Evolutionary conservation across 1,140 invertebrate genomes (phyloP).

Genomic region (Drosophila subpulchrella): DNA sequence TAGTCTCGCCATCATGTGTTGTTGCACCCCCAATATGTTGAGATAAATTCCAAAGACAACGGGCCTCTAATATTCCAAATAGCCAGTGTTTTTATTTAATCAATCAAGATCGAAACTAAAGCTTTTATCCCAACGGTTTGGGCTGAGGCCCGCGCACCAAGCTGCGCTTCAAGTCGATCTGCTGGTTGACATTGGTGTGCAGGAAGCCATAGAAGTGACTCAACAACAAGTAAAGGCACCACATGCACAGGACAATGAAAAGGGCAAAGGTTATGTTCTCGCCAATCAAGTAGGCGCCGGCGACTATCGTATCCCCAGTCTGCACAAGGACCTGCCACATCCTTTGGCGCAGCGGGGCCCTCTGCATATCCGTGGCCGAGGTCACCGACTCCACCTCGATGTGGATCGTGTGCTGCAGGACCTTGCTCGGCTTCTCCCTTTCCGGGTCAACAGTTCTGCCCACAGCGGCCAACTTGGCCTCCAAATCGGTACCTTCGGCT

Average conservation of each 20-base stretch:
- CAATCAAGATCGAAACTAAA: slow-evolving; percentile 6
- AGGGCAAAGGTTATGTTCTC: slow-evolving; percentile 66
- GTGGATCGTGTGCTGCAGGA: slow-evolving; percentile 52
- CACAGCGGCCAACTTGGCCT: not conserved
- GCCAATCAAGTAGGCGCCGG: slow-evolving; percentile 56
- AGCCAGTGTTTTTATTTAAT: not conserved
- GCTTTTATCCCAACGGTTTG: slow-evolving; percentile 8
- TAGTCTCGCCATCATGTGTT: slow-evolving; percentile 76
- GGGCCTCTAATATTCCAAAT: slow-evolving; percentile 1
- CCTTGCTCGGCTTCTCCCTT: slow-evolving; percentile 16
- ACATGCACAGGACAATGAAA: slow-evolving; percentile 60
- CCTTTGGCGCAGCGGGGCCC: slow-evolving; percentile 48
- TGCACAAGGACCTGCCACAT: slow-evolving; percentile 46
- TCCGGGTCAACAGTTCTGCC: not conserved
- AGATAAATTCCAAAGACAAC: slow-evolving; percentile 39
- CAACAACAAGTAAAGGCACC: slow-evolving; percentile 64
- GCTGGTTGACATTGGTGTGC: slow-evolving; percentile 27
- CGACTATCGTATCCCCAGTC: slow-evolving; percentile 16
- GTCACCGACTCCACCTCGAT: slow-evolving; percentile 64
- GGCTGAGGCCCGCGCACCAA: not conserved
- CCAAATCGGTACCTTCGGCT: not conserved
- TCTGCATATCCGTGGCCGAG: slow-evolving; percentile 46
- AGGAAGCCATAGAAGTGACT: slow-evolving; percentile 55
- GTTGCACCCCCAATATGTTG: slow-evolving; percentile 75
- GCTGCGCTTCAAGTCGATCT: slow-evolving; percentile 11